Evolutionary conservation across 2,888 invertebrate species (phyloP).

Genomic region (Diarsia brunnea): DNA sequence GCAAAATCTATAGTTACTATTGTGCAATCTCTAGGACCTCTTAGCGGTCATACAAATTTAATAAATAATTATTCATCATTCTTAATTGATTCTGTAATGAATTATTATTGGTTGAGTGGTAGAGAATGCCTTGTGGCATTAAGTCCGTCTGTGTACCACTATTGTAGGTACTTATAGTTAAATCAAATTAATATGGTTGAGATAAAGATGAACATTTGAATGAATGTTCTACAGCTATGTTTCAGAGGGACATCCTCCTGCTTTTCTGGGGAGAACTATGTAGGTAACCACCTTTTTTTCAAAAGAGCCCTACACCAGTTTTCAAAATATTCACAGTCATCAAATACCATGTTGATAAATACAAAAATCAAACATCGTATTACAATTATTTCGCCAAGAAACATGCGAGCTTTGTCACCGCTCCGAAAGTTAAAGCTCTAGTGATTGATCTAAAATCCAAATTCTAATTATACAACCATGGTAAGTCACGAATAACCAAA

Average conservation of each 20-base stretch:
- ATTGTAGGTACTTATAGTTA: too few relatives aligned
- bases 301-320: background rate
- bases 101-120: too few relatives aligned
- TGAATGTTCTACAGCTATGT: too few relatives aligned
- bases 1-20: background rate
- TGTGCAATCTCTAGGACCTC: too few relatives aligned
- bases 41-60: background rate
- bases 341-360: background rate
- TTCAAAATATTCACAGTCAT: background rate
- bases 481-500: background rate
- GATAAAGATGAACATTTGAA: background rate
- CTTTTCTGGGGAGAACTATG: too few relatives aligned
- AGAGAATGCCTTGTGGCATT: too few relatives aligned
- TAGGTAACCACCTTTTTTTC: background rate
- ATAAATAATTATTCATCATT: background rate
- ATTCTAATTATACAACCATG: background rate
- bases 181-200: background rate
- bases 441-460: background rate
- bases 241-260: too few relatives aligned
- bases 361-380: background rate
- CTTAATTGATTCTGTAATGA: background rate
- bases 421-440: too few relatives aligned
- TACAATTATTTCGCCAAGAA: background rate
- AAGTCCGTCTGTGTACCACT: too few relatives aligned
- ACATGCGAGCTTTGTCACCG: background rate